These are phyloP conservation scores for Proisotoma minuta DNA, from an alignment of 2,888 invertebrate genomes.

Conservation along the genomic window DNA sequence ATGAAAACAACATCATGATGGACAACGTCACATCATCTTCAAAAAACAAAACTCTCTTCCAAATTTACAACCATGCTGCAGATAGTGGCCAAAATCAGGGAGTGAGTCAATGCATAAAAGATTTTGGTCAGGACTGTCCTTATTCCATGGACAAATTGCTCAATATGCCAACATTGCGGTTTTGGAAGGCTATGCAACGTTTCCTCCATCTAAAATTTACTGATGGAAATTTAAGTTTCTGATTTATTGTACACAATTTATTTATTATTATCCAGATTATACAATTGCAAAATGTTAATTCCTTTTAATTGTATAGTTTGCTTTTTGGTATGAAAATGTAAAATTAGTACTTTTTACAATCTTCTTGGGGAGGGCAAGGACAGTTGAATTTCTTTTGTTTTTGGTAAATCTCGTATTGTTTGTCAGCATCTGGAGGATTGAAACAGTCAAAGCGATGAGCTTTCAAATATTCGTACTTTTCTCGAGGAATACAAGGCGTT, in stretches of 20 bases:
- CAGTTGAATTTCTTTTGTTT: slow-evolving; percentile 41
- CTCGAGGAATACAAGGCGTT: slow-evolving; percentile 30
- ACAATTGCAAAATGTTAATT: no score
- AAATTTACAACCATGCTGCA: slow-evolving; percentile 41
- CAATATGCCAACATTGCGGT: slow-evolving; percentile 47
- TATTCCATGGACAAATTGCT: slow-evolving; percentile 42
- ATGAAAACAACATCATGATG: neutral
- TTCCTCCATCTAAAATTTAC: slow-evolving; percentile 41
- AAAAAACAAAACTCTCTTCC: slow-evolving; percentile 34
- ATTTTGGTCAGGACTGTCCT: slow-evolving; percentile 38
- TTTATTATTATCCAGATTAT: no score
- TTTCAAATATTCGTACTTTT: slow-evolving; percentile 39
- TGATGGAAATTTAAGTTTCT: slow-evolving; percentile 18
- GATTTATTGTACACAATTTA: no score
- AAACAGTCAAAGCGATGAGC: slow-evolving; percentile 41
- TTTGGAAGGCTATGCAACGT: slow-evolving; percentile 46
- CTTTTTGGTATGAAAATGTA: neutral
- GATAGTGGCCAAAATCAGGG: slow-evolving; percentile 40
- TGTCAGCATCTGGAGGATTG: slow-evolving; percentile 38
- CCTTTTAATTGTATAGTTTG: no score
- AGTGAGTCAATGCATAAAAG: slow-evolving; percentile 29
- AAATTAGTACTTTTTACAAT: neutral
- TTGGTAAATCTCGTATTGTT: slow-evolving; percentile 33
- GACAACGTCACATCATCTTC: neutral
- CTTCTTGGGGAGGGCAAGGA: slow-evolving; percentile 36